Base-by-base conservation (phyloP, 1,140 invertebrate species). In the Limonius californicus region DNA sequence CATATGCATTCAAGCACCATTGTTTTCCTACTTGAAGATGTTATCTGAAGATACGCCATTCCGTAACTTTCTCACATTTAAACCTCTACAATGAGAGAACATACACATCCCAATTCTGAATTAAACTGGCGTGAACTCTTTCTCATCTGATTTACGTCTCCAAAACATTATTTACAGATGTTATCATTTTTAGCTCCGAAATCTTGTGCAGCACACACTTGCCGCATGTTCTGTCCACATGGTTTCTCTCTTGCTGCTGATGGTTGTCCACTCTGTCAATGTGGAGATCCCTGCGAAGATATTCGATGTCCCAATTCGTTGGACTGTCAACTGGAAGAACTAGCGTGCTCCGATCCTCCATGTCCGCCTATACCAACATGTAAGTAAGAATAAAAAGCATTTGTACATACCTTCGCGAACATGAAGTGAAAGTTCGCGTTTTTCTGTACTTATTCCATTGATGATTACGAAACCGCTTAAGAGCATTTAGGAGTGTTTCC, bases 151-250 rank as follows among this genome's bases (percentile, higher is more conserved):
- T 43, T 43, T 12, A 14, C 12, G 12, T 43, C 12, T 12, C 4
- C 12, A 12, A 43, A 14, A 43, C 4, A 43, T 43, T 14, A n/a
- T 7, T n/a, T n/a, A n/a, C n/a, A n/a, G n/a, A n/a, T n/a, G n/a
- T n/a, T 45, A 54, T 19, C 32, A 7, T n/a, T 71, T 73, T 50
- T 65, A 80, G 78, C 76, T 54, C 85, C 85, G 0, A 82, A 83
- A 21, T 78, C 84, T 1, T 94, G 91, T 69, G 85, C 88, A 0
- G 88, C 87, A 0, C 88, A 89, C 64, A 89, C 86, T 0, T 94
- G 91, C 68, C 84, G 91, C n/a, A 94, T 94, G 91, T 82, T 92
- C 55, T 94, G 91, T 72, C 89, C 90, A 0, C 83, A 90, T 63
- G 90, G 89, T 45, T 94, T 94, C 74, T 83, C 88, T 69, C 79